These are phyloP conservation scores for Antennarius maculatus DNA, from an alignment of 2,797 vertebrate genomes.

Conservation along the genomic window DNA sequence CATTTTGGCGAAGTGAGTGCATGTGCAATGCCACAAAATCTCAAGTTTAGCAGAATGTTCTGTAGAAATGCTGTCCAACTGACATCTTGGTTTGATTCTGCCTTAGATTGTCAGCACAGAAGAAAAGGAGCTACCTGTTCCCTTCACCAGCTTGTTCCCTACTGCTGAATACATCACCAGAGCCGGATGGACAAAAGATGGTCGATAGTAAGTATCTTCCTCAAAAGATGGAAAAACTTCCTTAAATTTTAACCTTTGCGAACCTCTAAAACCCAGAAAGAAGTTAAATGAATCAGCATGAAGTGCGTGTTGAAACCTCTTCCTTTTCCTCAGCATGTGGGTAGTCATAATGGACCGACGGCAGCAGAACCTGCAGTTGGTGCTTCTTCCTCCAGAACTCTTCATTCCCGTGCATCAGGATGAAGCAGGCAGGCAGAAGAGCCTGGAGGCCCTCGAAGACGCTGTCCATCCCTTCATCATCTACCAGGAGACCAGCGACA, in stretches of 20 bases:
- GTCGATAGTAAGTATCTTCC: conserved; percentile 84
- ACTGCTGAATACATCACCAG: conserved; percentile 91
- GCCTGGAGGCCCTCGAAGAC: conserved; percentile 84
- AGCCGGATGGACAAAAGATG: conserved; percentile 94
- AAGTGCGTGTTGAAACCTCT: background rate
- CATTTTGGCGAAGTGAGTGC: conserved; percentile 85
- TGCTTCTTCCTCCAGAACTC: conserved; percentile 89
- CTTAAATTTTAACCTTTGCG: background rate
- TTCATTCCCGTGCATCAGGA: conserved; percentile 84
- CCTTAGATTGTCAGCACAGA: conserved; percentile 86
- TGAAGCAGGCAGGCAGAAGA: conserved; percentile 78
- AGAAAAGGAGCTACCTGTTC: conserved; percentile 90
- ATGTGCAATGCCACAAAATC: background rate
- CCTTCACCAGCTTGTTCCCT: conserved; percentile 88
- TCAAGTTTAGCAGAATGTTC: background rate
- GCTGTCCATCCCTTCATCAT: conserved; percentile 88
- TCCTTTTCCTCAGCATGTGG: conserved; percentile 85
- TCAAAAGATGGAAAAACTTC: background rate
- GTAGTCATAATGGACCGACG: conserved; percentile 91
- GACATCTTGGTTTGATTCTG: conserved; percentile 6
- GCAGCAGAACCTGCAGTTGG: conserved; percentile 90
- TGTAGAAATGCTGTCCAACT: background rate
- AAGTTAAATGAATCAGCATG: background rate
- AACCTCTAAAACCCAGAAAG: background rate
- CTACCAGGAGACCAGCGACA: conserved; percentile 88